Percentiles rank a stretch among this genome's conserved stretches.
These are phyloP conservation scores for Elephantulus edwardii DNA, from an alignment of 2,113 vertebrate genomes.

Conservation along the genomic window DNA sequence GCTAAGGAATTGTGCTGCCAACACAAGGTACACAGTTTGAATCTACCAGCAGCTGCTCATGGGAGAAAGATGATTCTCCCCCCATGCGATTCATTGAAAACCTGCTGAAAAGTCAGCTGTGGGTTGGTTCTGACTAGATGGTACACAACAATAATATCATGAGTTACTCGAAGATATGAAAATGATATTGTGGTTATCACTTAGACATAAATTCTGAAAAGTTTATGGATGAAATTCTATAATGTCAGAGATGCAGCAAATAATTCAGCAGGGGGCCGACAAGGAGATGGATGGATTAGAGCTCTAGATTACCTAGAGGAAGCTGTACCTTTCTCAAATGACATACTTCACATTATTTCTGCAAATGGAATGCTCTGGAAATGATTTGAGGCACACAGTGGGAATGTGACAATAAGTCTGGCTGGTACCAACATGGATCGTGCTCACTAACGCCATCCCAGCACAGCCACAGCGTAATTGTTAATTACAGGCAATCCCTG, in stretches of 20 bases:
- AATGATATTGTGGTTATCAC: background rate
- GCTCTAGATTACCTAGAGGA: background rate
- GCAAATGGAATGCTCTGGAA: background rate
- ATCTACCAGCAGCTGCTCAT: no score
- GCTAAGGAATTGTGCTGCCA: no score
- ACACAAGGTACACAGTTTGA: no score
- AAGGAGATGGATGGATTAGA: rapidly evolving
- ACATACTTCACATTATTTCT: background rate
- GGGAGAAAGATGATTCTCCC: no score
- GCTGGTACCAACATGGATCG: no score
- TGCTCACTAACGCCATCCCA: background rate
- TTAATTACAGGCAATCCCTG: background rate
- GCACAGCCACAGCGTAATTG: background rate
- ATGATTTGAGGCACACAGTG: background rate
- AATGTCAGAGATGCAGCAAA: background rate
- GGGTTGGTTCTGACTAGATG: no score
- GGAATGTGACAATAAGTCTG: background rate
- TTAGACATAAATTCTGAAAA: background rate
- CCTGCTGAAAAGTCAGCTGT: no score
- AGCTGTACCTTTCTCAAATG: background rate
- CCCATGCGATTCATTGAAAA: no score
- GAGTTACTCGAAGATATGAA: background rate
- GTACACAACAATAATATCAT: background rate
- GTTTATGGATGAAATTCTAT: background rate
- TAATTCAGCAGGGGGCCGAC: rapidly evolving